Evolutionary conservation across 2,797 vertebrate genomes (phyloP), one percentile per base, ranked within the genome.

Genomic region (Podarcis siculus): DNA sequence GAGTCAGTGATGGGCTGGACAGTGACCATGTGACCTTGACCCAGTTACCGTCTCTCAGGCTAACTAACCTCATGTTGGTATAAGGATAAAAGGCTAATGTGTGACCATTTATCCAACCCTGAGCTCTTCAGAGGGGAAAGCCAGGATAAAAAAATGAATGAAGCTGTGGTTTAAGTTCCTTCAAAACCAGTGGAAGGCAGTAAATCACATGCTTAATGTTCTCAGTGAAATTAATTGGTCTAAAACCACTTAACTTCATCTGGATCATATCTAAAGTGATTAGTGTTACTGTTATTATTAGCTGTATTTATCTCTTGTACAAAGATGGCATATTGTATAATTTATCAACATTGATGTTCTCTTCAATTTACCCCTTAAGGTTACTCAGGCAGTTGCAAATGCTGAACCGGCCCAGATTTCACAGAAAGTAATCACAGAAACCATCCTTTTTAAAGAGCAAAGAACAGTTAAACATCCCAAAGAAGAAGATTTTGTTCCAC

Each of bases 371-470:
- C 82, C 95, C 93, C 87, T 92, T n/a, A 90, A 99, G 99, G 98
- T 99, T 79, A 98, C 98, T 93, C 97, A 98, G 92, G 97, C 98
- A 35, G 97, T 98, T 58, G 96, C 97, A 10, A 97, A 97, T 0
- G 64, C 97, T 84, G 98, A 98, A 39, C 95, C 98, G 95, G 94
- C 97, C 72, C 97, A 97, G 79, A 87, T 96, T 90, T 97, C 97
- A 49, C 97, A 97, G 86, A 97, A 94, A 88, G 92, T 97, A 10
- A 90, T 96, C 71, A 93, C 95, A 81, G 98, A 98, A 93, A 94
- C 96, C 0, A 69, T 85, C 3, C 45, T 88, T 1, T 9, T 95
- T 58, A 95, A 95, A 86, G 96, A 97, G 66, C 94, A 96, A 64
- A 89, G 84, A 0, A 90, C 87, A 19, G 75, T 90, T 21, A 96